Percentiles rank a stretch among this genome's conserved stretches.
Evolutionary conservation across 1,140 invertebrate species (phyloP).

Genomic region (Portunus trituberculatus): DNA sequence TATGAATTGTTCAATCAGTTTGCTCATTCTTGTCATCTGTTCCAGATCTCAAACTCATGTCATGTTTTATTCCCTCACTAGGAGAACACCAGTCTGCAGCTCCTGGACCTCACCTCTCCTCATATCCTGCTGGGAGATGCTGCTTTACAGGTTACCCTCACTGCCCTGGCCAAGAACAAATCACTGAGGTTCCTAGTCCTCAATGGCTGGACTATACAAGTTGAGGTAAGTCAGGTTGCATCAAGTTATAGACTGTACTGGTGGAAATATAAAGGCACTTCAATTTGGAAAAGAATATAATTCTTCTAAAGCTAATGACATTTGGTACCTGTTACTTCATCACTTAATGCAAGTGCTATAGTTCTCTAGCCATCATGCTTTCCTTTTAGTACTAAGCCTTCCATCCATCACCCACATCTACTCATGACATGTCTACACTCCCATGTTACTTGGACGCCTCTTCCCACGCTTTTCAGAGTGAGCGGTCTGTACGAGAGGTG

Average conservation of each 20-base stretch:
- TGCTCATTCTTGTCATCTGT: background rate
- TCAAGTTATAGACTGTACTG: no score
- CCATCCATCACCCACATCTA: background rate
- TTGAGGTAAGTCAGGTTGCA: slow-evolving; percentile 81
- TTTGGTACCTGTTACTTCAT: no score
- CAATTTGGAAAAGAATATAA: no score
- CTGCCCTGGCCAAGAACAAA: slow-evolving; percentile 82
- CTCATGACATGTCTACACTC: background rate
- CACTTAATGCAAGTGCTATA: no score
- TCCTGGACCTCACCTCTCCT: slow-evolving; percentile 83
- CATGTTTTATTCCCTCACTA: background rate
- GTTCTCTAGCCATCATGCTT: no score
- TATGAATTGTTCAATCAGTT: background rate
- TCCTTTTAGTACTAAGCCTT: no score
- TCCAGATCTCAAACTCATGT: background rate
- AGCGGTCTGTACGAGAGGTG: slow-evolving; percentile 75
- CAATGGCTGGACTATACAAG: slow-evolving; percentile 83
- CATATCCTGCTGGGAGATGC: slow-evolving; percentile 83
- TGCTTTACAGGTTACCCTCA: slow-evolving; percentile 82
- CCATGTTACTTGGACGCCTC: background rate
- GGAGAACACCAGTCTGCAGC: slow-evolving; percentile 82
- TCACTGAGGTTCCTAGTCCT: slow-evolving; percentile 82
- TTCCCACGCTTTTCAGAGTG: slow-evolving; percentile 63
- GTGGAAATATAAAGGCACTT: no score
- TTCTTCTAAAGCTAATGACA: no score